A percentile compares a stretch with the other conserved stretches of the same genome.
Evolutionary conservation across 2,888 invertebrate genomes (phyloP).

Genomic region (Onthophagus sagittarius): DNA sequence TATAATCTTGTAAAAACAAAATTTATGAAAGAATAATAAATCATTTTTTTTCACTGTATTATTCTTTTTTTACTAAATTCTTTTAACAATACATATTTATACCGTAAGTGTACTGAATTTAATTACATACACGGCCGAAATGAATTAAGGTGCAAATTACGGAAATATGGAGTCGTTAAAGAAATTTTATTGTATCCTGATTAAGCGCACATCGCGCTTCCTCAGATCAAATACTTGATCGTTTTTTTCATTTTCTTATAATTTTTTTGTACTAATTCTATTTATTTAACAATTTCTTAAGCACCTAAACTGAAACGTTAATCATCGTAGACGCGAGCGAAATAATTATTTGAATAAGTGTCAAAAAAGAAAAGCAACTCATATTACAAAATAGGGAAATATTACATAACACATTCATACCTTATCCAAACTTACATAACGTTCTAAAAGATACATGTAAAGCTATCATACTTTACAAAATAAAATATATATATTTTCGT

Average conservation of each 20-base stretch:
- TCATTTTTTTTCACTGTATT: background rate
- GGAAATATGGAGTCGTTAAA: conserved; percentile 12
- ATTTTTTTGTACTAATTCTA: conserved; percentile 9
- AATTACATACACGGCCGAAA: background rate
- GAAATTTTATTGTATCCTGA: background rate
- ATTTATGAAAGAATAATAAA: background rate
- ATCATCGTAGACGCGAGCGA: too few species aligned
- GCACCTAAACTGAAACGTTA: conserved; percentile 15
- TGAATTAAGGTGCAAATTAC: conserved; percentile 7
- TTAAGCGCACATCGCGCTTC: too few species aligned
- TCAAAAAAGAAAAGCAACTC: conserved; percentile 10
- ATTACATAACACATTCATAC: conserved; percentile 22
- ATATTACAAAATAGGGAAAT: conserved; percentile 24
- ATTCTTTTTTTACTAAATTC: background rate
- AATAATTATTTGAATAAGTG: background rate
- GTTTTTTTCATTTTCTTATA: background rate
- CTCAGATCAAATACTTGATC: too few species aligned
- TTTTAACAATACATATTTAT: background rate
- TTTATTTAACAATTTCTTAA: conserved; percentile 20
- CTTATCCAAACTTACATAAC: conserved; percentile 10
- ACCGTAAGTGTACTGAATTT: background rate
- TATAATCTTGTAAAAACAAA: conserved; percentile 6
- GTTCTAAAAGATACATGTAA: conserved; percentile 18
- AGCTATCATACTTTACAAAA: conserved; percentile 24
- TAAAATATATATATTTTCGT: conserved; percentile 16